Base-by-base conservation (phyloP, 2,888 invertebrate species). In the Chrysodeixis includens region DNA sequence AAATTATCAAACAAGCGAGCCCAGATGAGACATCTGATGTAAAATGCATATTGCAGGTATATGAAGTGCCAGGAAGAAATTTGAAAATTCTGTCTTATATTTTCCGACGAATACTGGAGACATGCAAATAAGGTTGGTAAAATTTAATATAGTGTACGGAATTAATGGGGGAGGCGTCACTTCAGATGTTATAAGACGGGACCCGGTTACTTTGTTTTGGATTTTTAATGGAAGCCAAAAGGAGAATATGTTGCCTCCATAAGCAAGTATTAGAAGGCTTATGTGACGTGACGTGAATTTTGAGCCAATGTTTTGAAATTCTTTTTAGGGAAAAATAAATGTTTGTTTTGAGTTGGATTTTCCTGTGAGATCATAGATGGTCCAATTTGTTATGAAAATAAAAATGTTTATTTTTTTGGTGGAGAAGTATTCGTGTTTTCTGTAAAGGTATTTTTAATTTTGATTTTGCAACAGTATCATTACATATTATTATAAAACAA, bases 1-100 rank as follows among this genome's bases (percentile, higher is more conserved):
- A 60, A 56, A 59, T 61, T 69, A 62, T 53, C 10, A 22, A 71
- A 66, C 59, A 56, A 20, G 16, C 59, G 44, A 53, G 56, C 70
- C 67, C 75, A 61, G 78, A 75, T 61, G 74, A 76, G 74, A 68
- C 59, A 74, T 74, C 84, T 88, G 78, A 89, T 91, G 88, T 81
- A 90, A 90, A 88, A 92, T 92, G 90, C 90, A 92, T 90, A 87
- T 79, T 90, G 91, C 90, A 88, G 88, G 86, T 86, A 84, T 75
- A 62, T 63, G 62, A 54, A 66, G 57, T 69, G 70, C 73, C 79
- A 81, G 78, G 64, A 71, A 60, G 57, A 69, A 71, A 72, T 72
- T 77, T 74, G 58, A 79, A 79, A 82, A 79, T 71, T 77, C 69
- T 51, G 71, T 78, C 53, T 68, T 65, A 66, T 74, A 73, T 80